phyloP scores from a whole-genome alignment of 1,140 invertebrate genomes.

The Dendrolimus punctatus region DNA sequence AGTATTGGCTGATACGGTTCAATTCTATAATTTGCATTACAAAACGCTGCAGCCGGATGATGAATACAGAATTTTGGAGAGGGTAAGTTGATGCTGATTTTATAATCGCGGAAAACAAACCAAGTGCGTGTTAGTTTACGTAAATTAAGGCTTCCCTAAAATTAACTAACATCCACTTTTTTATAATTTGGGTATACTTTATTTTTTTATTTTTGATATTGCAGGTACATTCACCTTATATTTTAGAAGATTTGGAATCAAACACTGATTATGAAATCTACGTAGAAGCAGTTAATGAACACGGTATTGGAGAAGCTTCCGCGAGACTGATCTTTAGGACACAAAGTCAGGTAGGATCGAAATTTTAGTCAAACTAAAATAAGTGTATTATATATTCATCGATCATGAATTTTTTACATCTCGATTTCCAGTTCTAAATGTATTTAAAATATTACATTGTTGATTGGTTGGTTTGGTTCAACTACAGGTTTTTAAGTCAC shows the following conservation, averaged over 20 bases:
- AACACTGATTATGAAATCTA: conserved; percentile 86
- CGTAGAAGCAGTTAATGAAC: conserved; percentile 85
- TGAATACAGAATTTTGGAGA: conserved; percentile 70
- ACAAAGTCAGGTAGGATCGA: conserved; percentile 70
- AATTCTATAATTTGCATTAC: conserved; percentile 79
- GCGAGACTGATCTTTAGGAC: conserved; percentile 83
- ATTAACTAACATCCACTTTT: neutral
- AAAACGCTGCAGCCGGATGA: conserved; percentile 70
- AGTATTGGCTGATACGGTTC: conserved; percentile 79
- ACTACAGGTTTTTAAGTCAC: too few species aligned
- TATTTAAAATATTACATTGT: too few species aligned
- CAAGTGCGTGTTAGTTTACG: neutral
- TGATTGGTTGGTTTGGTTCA: too few species aligned
- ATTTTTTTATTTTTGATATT: conserved; percentile 5
- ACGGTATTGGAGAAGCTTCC: conserved; percentile 83
- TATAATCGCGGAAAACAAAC: neutral
- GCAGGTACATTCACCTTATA: conserved; percentile 78
- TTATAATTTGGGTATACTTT: neutral
- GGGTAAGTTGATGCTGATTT: conserved; percentile 38
- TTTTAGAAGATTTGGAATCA: conserved; percentile 81
- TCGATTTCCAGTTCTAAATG: too few species aligned
- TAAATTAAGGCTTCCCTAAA: neutral
- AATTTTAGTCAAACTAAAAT: too few species aligned
- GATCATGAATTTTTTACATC: too few species aligned
- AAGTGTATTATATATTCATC: too few species aligned